Conservation (phyloP, 2,888 invertebrate species). For the Odontocolon sp. region DNA sequence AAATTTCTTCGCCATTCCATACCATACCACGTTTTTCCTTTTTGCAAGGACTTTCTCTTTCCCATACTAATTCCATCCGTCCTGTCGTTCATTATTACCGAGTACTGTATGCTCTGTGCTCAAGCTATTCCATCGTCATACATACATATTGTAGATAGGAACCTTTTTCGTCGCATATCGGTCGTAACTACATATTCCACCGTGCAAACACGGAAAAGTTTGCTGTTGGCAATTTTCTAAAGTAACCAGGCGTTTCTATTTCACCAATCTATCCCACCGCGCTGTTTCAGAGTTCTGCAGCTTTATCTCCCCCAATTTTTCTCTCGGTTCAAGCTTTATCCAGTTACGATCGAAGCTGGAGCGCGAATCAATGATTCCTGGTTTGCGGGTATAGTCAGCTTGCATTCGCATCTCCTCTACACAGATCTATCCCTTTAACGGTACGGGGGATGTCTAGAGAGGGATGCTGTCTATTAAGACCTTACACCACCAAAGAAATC, state of each 20-base stretch:
- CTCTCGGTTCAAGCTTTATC: slow-evolving; percentile 7
- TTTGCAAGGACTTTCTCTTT: neutral
- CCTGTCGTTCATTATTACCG: neutral
- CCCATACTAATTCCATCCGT: neutral
- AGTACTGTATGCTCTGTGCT: neutral
- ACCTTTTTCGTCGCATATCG: slow-evolving; percentile 5
- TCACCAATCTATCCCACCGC: slow-evolving; percentile 9
- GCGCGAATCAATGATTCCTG: slow-evolving; percentile 19
- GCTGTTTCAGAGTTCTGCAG: slow-evolving; percentile 5
- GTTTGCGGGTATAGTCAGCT: neutral
- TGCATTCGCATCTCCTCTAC: neutral
- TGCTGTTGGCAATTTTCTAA: slow-evolving; percentile 71
- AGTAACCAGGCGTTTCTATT: slow-evolving; percentile 65
- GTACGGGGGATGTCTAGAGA: neutral
- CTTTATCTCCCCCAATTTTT: slow-evolving; percentile 5
- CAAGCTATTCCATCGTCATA: neutral
- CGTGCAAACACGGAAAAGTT: slow-evolving; percentile 63
- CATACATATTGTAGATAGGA: neutral
- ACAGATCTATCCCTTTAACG: neutral
- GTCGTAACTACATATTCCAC: slow-evolving; percentile 3
- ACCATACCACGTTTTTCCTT: neutral
- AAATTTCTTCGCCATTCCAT: slow-evolving; percentile 12
- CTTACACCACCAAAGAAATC: slow-evolving; percentile 26
- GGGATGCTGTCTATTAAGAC: slow-evolving; percentile 33
- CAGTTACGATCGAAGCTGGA: slow-evolving; percentile 35